Evolutionary conservation across 2,797 vertebrate species (phyloP), one percentile per base, ranked within the genome.

Genomic region (Phoeniculus purpureus): DNA sequence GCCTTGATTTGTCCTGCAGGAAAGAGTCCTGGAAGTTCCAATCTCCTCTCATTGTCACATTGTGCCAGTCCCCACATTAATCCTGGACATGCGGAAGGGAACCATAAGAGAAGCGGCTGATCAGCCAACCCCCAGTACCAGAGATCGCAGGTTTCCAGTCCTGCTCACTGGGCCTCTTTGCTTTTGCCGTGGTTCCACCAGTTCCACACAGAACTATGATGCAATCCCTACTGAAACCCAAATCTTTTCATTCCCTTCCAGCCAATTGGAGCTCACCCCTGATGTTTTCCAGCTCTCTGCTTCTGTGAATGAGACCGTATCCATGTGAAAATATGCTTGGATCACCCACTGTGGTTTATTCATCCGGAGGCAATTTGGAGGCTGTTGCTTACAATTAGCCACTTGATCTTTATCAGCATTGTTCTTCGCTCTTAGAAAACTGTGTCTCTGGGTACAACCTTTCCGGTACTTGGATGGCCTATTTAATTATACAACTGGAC

Each of bases 341-440:
- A 95, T 96, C 94, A 95, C 94, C 95, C 94, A 96, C 97, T 95
- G 96, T 94, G 95, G 81, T 95, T 96, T 96, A 97, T 97, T 97
- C 97, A 97, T 94, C 94, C 68, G 6, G 93, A 94, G 93, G 96
- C 96, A 97, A 95, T 97, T 97, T 96, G 95, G 92, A 97, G 92
- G 89, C 91, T 94, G 92, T 88, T 95, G 92, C 95, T 97, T 94
- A 96, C 94, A 97, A 97, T 97, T 96, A 97, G 92, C 94, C 95
- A 96, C 96, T 97, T 97, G 97, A 97, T 97, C 96, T 97, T 97
- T 96, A 97, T 97, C 96, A 97, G 94, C 82, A 94, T 97, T 97
- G 96, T 97, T 96, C 89, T 76, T 81, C 90, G 94, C 73, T 90
- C 94, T 94, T 86, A 94, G 94, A 94, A 96, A 95, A 93, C 94